Percentiles rank a stretch among this genome's conserved stretches.
phyloP scores from a whole-genome alignment of 2,113 vertebrate genomes.

The Pygathrix nemaeus region DNA sequence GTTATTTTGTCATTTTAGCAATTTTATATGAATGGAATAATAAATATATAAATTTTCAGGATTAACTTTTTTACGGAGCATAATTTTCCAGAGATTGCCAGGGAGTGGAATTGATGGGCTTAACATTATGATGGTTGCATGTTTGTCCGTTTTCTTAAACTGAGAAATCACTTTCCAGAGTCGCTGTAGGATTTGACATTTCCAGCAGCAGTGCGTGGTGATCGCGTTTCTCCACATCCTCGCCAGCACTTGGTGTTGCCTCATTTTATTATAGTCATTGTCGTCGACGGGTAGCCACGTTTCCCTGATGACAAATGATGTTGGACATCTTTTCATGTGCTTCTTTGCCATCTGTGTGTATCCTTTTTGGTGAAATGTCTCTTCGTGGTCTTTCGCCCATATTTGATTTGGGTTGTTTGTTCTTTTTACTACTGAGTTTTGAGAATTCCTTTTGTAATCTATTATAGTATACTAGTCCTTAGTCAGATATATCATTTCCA shows the following conservation, averaged over 20 bases:
- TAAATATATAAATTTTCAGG: background rate
- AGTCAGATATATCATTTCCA: background rate
- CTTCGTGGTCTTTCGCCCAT: background rate
- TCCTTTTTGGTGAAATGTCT: background rate
- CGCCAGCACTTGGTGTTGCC: background rate
- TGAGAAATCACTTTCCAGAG: background rate
- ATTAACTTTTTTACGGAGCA: background rate
- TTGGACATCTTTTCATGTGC: background rate
- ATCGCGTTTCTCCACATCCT: background rate
- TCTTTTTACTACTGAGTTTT: background rate
- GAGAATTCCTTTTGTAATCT: background rate
- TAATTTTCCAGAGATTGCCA: slow-evolving; percentile 9
- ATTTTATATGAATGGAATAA: background rate
- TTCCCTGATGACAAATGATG: background rate
- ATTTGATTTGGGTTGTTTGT: background rate
- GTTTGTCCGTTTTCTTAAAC: background rate
- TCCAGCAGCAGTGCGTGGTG: background rate
- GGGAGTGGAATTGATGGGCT: background rate
- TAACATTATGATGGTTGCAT: background rate
- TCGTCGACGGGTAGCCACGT: background rate
- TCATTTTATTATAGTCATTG: slow-evolving; percentile 32
- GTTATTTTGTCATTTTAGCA: slow-evolving; percentile 4
- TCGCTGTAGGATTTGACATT: background rate
- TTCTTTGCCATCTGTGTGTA: background rate
- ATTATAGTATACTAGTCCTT: background rate